These are phyloP conservation scores for Crotalus tigris DNA, from an alignment of 2,113 vertebrate species.

Conservation along the genomic window DNA sequence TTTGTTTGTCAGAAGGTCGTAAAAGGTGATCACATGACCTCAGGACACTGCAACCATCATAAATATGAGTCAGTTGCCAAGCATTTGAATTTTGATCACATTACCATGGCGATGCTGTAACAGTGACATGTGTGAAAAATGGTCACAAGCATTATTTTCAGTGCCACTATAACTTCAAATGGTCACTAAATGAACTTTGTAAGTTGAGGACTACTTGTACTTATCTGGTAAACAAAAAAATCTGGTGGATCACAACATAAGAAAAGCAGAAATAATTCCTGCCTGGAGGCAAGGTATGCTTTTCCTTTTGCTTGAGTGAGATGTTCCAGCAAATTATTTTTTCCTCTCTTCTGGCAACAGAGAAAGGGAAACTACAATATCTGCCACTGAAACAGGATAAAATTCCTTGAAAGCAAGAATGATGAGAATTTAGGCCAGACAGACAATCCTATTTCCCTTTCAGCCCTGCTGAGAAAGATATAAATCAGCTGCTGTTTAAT, in stretches of 20 bases:
- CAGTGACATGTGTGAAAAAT: too few relatives aligned
- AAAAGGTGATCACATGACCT: too few relatives aligned
- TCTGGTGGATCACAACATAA: neutral
- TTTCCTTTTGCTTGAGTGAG: slow-evolving; percentile 14
- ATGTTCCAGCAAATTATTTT: slow-evolving; percentile 8
- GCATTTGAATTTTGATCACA: too few relatives aligned
- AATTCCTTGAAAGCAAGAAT: neutral
- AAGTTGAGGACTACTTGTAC: neutral
- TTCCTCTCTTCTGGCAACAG: slow-evolving; percentile 12
- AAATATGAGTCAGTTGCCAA: too few relatives aligned
- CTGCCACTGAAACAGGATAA: neutral
- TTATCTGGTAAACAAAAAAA: neutral
- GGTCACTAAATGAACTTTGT: neutral
- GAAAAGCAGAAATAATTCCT: slow-evolving; percentile 1
- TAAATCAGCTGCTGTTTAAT: neutral
- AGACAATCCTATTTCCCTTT: neutral
- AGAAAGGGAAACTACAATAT: slow-evolving; percentile 2
- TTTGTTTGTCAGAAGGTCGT: too few relatives aligned
- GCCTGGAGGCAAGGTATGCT: slow-evolving; percentile 4
- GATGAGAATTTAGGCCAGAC: neutral
- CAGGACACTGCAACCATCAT: too few relatives aligned
- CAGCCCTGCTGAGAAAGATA: neutral
- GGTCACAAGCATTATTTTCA: too few relatives aligned
- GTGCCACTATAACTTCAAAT: too few relatives aligned
- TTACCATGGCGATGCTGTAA: too few relatives aligned